Evolutionary conservation across 2,113 vertebrate genomes (phyloP).

Genomic region (Morone chrysops): DNA sequence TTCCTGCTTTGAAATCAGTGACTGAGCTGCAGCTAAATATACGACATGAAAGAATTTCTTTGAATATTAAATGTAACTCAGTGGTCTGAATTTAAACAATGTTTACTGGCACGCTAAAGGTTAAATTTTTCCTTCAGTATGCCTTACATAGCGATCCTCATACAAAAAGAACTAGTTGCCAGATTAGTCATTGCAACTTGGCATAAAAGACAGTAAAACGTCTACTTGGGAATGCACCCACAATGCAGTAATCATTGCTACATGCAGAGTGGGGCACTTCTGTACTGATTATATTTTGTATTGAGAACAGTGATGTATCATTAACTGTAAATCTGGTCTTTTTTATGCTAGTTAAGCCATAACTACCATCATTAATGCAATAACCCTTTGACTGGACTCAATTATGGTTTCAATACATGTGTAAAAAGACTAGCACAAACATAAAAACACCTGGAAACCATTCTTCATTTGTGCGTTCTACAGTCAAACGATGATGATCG

Average conservation of each 20-base stretch:
- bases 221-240: not conserved
- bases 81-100: too few species aligned
- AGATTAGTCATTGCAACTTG: not conserved
- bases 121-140: not conserved
- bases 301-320: not conserved
- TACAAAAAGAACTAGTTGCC: not conserved
- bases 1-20: slow-evolving; percentile 9
- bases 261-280: too few species aligned
- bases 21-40: not conserved
- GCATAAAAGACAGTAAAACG: not conserved
- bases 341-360: too few species aligned
- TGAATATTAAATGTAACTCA: not conserved
- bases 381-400: too few species aligned
- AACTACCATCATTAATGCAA: too few species aligned
- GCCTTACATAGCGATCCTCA: not conserved
- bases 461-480: slow-evolving; percentile 38
- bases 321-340: too few species aligned
- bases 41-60: not conserved
- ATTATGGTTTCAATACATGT: not conserved
- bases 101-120: not conserved
- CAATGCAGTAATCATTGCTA: too few species aligned
- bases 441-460: not conserved
- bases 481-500: slow-evolving; percentile 99
- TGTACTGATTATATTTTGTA: too few species aligned
- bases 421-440: not conserved